Base-by-base conservation (phyloP, 2,797 vertebrate species). In the Amblyopsis hoosieri region DNA sequence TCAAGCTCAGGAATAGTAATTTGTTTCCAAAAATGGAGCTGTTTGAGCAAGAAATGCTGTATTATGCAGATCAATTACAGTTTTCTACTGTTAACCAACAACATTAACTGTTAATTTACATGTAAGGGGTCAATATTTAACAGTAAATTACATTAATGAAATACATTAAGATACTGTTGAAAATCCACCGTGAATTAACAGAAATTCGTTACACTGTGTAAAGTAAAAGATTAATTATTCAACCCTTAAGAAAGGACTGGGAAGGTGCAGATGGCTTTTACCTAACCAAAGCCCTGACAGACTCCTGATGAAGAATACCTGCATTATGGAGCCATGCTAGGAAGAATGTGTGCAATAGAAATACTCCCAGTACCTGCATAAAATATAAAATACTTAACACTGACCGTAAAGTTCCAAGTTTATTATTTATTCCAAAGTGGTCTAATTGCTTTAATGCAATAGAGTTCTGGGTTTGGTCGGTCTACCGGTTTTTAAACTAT, bases 391-490 rank as follows among this genome's bases (percentile, higher is more conserved):
- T 90, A 92, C 90, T 90, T 77, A 90, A 91, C 85, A 90, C 69
- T 78, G 81, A 84, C 85, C 84, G 89, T 85, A 80, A 77, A 84
- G 79, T 91, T 93, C 83, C 73, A 85, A 85, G 82, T 91, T 92
- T 92, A 92, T 93, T 92, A 92, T 92, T 91, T 89, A 92, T 87
- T 81, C 83, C 87, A 85, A 69, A 78, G 69, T 83, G 86, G 84
- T 89, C 86, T 92, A 93, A 93, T 92, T 93, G 89, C 81, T 55
- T 74, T 92, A 92, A 92, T 91, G 91, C 87, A 91, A 87, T 81
- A 64, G 79, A 53, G 73, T 81, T 80, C 76, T 83, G 47, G 60
- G 67, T 83, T 86, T 83, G 78, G 72, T 76, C 60, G 75, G 77
- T 60, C 70, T 62, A 57, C 57, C 71, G 33, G 73, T 74, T 81